A percentile compares a stretch with the other conserved stretches of the same genome.
These are phyloP conservation scores for Epinephelus lanceolatus DNA, from an alignment of 2,113 vertebrate genomes.

Conservation along the genomic window DNA sequence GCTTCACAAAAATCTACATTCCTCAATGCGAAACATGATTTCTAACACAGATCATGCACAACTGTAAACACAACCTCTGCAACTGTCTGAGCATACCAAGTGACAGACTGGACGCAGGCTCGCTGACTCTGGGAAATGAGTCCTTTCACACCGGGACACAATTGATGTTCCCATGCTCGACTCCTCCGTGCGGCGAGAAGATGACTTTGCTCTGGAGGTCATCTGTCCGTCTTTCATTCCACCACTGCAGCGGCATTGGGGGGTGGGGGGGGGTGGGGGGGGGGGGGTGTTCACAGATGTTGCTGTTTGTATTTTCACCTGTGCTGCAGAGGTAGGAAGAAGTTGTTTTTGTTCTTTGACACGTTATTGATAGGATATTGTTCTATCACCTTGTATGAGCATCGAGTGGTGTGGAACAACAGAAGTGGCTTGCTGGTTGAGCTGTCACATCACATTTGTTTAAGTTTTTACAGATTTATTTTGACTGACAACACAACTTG, in stretches of 20 bases:
- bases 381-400: conserved; percentile 22
- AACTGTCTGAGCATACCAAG: neutral
- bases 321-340: conserved; percentile 1
- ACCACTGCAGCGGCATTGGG: neutral
- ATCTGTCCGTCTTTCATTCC: conserved; percentile 3
- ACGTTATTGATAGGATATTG: neutral
- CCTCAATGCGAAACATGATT: neutral
- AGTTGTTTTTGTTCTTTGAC: conserved; percentile 1
- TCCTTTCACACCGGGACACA: conserved; percentile 27
- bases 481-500: neutral
- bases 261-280: too few relatives aligned
- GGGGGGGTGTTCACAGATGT: neutral
- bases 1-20: neutral
- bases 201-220: conserved; percentile 47
- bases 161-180: conserved; percentile 38
- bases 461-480: neutral
- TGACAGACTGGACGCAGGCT: conserved; percentile 28
- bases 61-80: conserved; percentile 4
- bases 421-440: neutral
- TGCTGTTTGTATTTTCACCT: neutral
- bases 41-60: neutral
- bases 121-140: conserved; percentile 38
- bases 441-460: conserved; percentile 1
- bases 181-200: conserved; percentile 18
- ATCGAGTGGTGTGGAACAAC: neutral